A percentile compares a stretch with the other conserved stretches of the same genome.
Conservation (phyloP, 2,797 vertebrate species). For the Leuciscus waleckii region DNA sequence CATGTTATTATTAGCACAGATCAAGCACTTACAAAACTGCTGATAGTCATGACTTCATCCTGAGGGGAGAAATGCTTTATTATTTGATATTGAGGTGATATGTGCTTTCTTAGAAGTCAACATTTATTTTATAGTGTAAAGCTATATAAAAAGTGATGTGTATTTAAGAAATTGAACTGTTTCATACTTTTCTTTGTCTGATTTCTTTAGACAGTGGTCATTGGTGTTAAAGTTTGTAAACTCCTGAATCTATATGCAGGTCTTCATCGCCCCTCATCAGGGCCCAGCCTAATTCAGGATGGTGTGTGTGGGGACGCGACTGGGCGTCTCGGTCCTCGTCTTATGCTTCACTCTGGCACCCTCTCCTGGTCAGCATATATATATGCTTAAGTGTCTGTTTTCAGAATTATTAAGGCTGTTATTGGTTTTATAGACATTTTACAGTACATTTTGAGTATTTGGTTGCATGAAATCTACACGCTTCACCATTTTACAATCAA, state of each 20-base stretch:
- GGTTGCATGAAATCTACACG: neutral
- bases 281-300: conserved; percentile 62
- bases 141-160: neutral
- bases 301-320: conserved; percentile 57
- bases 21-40: neutral
- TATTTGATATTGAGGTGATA: neutral
- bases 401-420: neutral
- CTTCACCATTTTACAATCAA: neutral
- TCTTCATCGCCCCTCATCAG: neutral
- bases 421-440: neutral
- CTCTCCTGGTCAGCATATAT: conserved; percentile 76
- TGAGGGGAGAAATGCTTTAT: neutral
- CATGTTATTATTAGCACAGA: neutral
- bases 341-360: conserved; percentile 67
- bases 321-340: conserved; percentile 62
- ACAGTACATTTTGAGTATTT: neutral
- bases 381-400: conserved; percentile 73
- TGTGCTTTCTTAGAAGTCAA: neutral
- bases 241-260: neutral
- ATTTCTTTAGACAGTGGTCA: neutral
- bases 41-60: neutral
- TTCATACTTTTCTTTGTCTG: neutral
- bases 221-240: neutral
- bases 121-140: neutral
- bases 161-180: too few species aligned